Evolutionary conservation across 2,888 invertebrate species (phyloP).

Genomic region (Eledona agricola): DNA sequence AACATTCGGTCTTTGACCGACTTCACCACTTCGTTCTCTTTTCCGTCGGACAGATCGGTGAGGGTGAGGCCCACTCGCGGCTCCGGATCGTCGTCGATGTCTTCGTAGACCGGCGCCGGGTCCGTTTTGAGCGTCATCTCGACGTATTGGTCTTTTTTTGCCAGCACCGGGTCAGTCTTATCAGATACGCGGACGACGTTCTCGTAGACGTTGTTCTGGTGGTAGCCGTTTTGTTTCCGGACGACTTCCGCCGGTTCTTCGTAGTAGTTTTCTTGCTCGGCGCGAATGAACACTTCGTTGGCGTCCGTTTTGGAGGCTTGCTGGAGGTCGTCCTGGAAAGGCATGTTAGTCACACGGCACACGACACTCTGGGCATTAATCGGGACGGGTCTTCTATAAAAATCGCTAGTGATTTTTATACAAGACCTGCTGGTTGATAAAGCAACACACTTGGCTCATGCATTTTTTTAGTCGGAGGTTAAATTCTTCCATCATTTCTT

Average conservation of each 20-base stretch:
- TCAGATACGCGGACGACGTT: slow-evolving; percentile 45
- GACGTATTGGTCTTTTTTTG: slow-evolving; percentile 49
- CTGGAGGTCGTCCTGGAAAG: slow-evolving; percentile 55
- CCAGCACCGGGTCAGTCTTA: slow-evolving; percentile 45
- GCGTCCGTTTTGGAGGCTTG: slow-evolving; percentile 44
- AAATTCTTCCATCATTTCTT: slow-evolving; percentile 62
- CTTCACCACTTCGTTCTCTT: slow-evolving; percentile 38
- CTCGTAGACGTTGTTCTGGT: slow-evolving; percentile 45
- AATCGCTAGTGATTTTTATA: slow-evolving; percentile 9
- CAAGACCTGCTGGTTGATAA: slow-evolving; percentile 24
- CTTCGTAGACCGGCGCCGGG: slow-evolving; percentile 34
- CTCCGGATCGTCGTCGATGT: slow-evolving; percentile 25
- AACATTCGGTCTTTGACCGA: slow-evolving; percentile 60
- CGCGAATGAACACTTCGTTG: slow-evolving; percentile 51
- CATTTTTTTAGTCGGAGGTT: slow-evolving; percentile 62
- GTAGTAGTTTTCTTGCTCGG: slow-evolving; percentile 52
- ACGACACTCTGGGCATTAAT: slow-evolving; percentile 4
- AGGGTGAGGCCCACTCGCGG: slow-evolving; percentile 43
- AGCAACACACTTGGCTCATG: slow-evolving; percentile 61
- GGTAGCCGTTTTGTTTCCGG: slow-evolving; percentile 43
- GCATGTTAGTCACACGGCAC: slow-evolving; percentile 46
- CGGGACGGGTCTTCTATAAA: slow-evolving; percentile 1
- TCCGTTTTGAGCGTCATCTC: slow-evolving; percentile 36
- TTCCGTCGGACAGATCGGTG: slow-evolving; percentile 26
- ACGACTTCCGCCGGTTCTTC: slow-evolving; percentile 45